Evolutionary conservation across 2,888 invertebrate genomes (phyloP).

Genomic region (Megastigmus dorsalis): DNA sequence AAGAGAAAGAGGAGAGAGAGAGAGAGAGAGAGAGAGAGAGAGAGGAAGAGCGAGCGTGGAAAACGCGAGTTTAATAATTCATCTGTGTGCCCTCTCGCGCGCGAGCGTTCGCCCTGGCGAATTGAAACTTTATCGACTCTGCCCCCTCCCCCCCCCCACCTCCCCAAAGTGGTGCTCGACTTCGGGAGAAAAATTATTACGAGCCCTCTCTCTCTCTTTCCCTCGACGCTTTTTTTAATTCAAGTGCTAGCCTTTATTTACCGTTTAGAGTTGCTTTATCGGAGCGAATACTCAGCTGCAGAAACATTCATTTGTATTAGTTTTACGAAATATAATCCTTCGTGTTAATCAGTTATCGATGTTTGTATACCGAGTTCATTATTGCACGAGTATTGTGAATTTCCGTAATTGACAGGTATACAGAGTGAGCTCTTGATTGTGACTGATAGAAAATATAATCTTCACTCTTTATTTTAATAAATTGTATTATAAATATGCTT

Average conservation of each 20-base stretch:
- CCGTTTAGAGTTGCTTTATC: neutral
- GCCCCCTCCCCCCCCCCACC: neutral
- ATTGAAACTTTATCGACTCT: slow-evolving; percentile 53
- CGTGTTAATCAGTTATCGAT: neutral
- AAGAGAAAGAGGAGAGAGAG: neutral
- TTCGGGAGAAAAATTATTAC: slow-evolving; percentile 36
- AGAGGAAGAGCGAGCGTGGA: slow-evolving; percentile 18
- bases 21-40: neutral
- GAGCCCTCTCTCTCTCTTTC: neutral
- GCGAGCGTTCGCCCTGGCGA: slow-evolving; percentile 11
- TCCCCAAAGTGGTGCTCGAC: slow-evolving; percentile 15
- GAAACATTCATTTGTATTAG: neutral
- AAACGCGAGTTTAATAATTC: slow-evolving; percentile 54
- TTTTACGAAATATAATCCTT: neutral
- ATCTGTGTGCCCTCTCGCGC: slow-evolving; percentile 21
- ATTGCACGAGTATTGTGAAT: too few relatives aligned
- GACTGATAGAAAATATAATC: too few relatives aligned
- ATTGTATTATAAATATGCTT: too few relatives aligned
- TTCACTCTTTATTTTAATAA: too few relatives aligned
- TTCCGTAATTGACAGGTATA: too few relatives aligned
- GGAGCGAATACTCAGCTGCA: neutral
- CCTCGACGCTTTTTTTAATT: slow-evolving; percentile 21
- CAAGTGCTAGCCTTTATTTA: slow-evolving; percentile 7
- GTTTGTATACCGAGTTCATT: too few relatives aligned
- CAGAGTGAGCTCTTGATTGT: too few relatives aligned